A percentile compares a stretch with the other conserved stretches of the same genome.
phyloP scores from a whole-genome alignment of 2,113 vertebrate species.

The Notiomystis cincta region DNA sequence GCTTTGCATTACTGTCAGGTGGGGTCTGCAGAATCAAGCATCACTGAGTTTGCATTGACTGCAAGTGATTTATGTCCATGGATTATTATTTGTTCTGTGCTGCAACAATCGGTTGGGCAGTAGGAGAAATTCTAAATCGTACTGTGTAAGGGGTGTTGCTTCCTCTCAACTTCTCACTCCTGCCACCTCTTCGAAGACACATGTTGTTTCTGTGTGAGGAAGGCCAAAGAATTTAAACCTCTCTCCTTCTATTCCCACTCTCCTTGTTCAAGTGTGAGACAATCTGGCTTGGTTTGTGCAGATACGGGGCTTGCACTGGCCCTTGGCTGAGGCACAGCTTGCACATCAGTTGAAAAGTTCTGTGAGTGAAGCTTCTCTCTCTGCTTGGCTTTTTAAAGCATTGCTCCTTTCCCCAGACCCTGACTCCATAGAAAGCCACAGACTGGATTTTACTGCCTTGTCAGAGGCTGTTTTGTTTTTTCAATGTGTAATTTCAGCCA shows the following conservation, averaged over 20 bases:
- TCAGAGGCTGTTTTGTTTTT: neutral
- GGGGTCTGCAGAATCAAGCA: neutral
- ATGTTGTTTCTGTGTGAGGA: neutral
- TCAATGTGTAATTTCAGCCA: neutral
- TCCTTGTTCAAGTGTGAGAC: neutral
- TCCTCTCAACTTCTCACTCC: neutral
- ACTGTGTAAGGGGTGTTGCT: neutral
- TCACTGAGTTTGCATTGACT: neutral
- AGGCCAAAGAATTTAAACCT: neutral
- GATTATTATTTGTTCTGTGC: neutral
- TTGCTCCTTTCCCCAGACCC: neutral
- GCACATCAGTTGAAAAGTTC: neutral
- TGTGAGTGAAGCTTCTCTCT: neutral
- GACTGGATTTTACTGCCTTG: neutral
- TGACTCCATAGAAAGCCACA: neutral
- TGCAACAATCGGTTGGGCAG: rapidly evolving
- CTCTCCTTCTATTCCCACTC: neutral
- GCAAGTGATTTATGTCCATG: neutral
- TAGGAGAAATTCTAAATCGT: neutral
- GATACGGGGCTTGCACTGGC: neutral
- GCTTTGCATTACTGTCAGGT: neutral
- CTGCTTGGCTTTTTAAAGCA: neutral
- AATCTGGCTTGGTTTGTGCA: neutral
- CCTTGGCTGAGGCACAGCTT: neutral
- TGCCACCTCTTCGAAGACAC: neutral